These are phyloP conservation scores for Leptinotarsa rubiginosa DNA, from an alignment of 2,888 invertebrate genomes.

Conservation along the genomic window DNA sequence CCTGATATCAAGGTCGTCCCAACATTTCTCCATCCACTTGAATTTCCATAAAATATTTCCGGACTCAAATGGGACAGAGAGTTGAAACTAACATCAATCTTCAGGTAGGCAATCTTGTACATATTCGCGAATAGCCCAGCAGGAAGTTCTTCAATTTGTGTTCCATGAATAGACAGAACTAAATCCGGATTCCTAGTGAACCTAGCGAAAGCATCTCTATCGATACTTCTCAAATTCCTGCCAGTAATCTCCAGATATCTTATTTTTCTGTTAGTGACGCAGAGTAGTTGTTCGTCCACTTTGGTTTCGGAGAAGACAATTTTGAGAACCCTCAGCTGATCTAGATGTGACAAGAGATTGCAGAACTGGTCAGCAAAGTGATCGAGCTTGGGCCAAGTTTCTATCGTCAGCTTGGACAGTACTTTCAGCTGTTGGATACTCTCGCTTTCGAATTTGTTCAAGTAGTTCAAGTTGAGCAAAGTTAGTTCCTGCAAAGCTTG, in stretches of 20 bases:
- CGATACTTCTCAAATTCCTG: conserved; percentile 76
- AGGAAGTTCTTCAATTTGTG: conserved; percentile 83
- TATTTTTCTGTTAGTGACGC: conserved; percentile 83
- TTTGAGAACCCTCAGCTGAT: conserved; percentile 79
- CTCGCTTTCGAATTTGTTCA: conserved; percentile 81
- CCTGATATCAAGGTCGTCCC: conserved; percentile 88
- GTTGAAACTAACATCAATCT: conserved; percentile 86
- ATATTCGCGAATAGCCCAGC: conserved; percentile 82
- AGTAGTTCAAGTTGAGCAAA: conserved; percentile 78
- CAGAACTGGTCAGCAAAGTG: conserved; percentile 73
- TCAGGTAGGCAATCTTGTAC: conserved; percentile 82
- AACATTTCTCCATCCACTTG: conserved; percentile 87
- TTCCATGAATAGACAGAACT: conserved; percentile 80
- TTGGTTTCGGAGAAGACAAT: conserved; percentile 81
- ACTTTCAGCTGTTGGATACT: conserved; percentile 79
- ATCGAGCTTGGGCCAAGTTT: conserved; percentile 82
- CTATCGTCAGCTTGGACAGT: conserved; percentile 77
- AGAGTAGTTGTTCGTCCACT: conserved; percentile 81
- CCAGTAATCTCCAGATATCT: conserved; percentile 86
- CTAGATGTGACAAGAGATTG: conserved; percentile 77
- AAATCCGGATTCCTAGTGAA: conserved; percentile 82
- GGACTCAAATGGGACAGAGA: conserved; percentile 83
- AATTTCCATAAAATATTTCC: conserved; percentile 88
- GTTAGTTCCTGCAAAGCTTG: conserved; percentile 80
- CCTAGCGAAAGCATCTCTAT: conserved; percentile 81